Evolutionary conservation across 2,797 vertebrate genomes (phyloP).

Genomic region (Stomatorhinus walkeri): DNA sequence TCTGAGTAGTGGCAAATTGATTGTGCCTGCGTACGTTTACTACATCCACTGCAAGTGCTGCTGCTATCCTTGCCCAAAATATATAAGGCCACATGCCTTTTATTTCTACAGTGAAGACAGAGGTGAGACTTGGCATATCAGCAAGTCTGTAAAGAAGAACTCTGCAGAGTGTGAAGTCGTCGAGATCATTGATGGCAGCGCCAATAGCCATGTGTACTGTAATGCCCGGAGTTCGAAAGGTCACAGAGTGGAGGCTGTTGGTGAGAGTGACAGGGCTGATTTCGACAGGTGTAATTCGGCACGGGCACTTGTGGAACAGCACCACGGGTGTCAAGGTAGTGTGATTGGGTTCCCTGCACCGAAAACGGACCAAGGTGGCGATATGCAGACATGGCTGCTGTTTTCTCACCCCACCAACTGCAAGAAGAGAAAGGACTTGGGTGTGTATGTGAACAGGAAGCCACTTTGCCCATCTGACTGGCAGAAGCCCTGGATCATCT

Average conservation of each 20-base stretch:
- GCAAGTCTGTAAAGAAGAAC: conserved; percentile 53
- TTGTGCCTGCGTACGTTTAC: conserved; percentile 75
- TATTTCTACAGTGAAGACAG: conserved; percentile 77
- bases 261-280: conserved; percentile 52
- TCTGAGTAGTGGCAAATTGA: conserved; percentile 59
- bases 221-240: conserved; percentile 64
- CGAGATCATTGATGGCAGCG: conserved; percentile 55
- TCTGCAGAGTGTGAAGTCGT: conserved; percentile 82
- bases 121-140: conserved; percentile 67
- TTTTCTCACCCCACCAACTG: conserved; percentile 76
- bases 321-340: conserved; percentile 79
- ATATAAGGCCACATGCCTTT: conserved; percentile 60
- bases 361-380: conserved; percentile 38
- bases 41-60: conserved; percentile 53
- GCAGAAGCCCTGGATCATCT: conserved; percentile 69
- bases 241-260: conserved; percentile 69
- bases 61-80: conserved; percentile 47
- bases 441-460: conserved; percentile 72
- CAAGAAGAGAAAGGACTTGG: conserved; percentile 62
- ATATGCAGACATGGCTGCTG: conserved; percentile 65
- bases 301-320: conserved; percentile 57
- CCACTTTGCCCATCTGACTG: conserved; percentile 61
- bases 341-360: conserved; percentile 70
- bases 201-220: conserved; percentile 67
- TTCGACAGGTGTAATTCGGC: conserved; percentile 58